Conservation (phyloP, 2,113 vertebrate species). For the Oostethus manadensis region DNA sequence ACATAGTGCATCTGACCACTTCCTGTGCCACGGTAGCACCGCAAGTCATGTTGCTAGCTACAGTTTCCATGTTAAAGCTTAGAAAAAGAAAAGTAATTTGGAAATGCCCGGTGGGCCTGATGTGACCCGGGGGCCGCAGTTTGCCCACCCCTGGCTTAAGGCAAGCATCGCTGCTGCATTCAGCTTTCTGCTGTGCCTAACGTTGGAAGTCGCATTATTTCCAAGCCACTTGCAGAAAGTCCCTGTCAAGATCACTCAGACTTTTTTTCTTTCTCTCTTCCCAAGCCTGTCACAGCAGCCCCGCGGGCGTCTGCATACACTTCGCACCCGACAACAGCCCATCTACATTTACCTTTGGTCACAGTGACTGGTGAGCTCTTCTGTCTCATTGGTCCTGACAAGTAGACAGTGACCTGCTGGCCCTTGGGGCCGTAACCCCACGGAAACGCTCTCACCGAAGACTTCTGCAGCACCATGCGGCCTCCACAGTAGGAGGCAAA, state of each 20-base stretch:
- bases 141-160: no score
- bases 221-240: background rate
- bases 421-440: conserved; percentile 77
- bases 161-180: background rate
- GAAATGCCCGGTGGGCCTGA: no score
- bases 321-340: background rate
- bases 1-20: no score
- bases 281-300: background rate
- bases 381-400: conserved; percentile 32
- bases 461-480: conserved; percentile 87
- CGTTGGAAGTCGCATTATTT: no score
- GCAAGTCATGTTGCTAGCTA: no score
- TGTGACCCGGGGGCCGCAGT: no score
- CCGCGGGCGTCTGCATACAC: background rate
- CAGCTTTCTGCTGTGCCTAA: no score
- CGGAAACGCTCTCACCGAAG: conserved; percentile 76
- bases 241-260: background rate
- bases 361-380: conserved; percentile 23
- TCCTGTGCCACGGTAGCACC: no score
- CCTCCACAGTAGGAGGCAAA: conserved; percentile 83
- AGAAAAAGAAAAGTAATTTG: no score
- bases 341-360: conserved; percentile 41
- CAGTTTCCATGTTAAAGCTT: no score
- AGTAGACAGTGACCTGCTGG: conserved; percentile 54
- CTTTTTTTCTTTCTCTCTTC: background rate